Base-by-base conservation (phyloP, 2,888 invertebrate species). In the Ephialtes manifestator region DNA sequence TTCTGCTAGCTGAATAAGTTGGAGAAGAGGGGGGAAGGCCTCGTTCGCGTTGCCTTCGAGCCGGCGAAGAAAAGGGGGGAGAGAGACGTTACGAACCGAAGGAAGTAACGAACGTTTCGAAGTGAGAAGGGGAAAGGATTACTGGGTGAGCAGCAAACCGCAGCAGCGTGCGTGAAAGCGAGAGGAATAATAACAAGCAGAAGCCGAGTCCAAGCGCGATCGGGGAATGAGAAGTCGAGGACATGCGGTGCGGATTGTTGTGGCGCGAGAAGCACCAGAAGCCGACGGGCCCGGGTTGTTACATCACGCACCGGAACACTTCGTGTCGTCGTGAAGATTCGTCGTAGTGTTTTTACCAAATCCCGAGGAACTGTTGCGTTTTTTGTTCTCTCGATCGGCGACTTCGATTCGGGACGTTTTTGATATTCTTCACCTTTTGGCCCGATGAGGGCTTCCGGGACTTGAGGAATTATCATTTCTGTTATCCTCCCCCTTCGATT, bases 301-400 rank as follows among this genome's bases (percentile, higher is more conserved):
- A 89, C 91, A 89, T 90, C 90, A 89, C 88, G 87, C 89, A 88
- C 87, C 89, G 89, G 86, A 87, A 89, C 86, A 88, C 65, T 28
- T 43, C 55, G 13, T 20, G 18, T 58, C 55, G 15, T 46, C 35
- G 28, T 43, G 53, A 35, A 55, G 48, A 65, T 31, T 58, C 28
- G 5, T 24, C 24, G 11, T 46, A 55, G 10, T 11, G 28, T 2
- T 11, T 24, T 31, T 15, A 60, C 15, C 4, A 31, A 60, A 39
- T 39, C 10, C 39, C 28, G 15, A 31, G 31, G 18, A 10, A 35
- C 60, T 11, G 11, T 24, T 28, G 20, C 10, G 0, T 8, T 55
- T 20, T 55, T 24, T 11, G n/a, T n/a, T n/a, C n/a, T 55, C 8
- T 55, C 20, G 55, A 13, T 20, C 24, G 20, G 3, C n/a, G 4